Evolutionary conservation across 2,797 vertebrate genomes (phyloP).

Genomic region (Australoheros facetus): DNA sequence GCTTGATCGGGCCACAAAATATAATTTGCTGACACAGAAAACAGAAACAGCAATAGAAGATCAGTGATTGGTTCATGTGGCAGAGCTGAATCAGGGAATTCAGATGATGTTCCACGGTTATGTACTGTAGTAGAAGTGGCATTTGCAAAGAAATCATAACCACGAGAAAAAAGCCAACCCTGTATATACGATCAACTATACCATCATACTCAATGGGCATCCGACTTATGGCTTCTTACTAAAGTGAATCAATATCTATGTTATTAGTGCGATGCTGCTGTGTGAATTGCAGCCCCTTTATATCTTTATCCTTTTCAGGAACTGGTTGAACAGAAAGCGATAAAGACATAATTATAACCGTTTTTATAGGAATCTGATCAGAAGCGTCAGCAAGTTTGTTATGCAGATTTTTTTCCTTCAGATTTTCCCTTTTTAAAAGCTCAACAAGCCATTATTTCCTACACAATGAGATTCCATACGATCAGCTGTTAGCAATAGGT

Average conservation of each 20-base stretch:
- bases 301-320: neutral
- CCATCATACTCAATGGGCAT: constrained; percentile 17
- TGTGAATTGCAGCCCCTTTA: neutral
- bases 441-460: neutral
- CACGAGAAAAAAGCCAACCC: constrained; percentile 30
- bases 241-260: neutral
- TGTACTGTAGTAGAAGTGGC: constrained; percentile 33
- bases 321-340: constrained; percentile 1
- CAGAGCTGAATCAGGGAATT: constrained; percentile 62
- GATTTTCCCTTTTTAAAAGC: accelerated
- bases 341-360: neutral
- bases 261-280: neutral
- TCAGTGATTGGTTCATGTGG: constrained; percentile 51
- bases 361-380: neutral
- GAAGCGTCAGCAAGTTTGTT: neutral
- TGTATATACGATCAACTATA: constrained; percentile 14
- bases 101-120: constrained; percentile 46
- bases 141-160: constrained; percentile 62
- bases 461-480: neutral
- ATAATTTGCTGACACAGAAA: constrained; percentile 63
- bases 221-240: constrained; percentile 2
- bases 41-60: constrained; percentile 45
- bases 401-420: neutral
- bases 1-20: constrained; percentile 46
- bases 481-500: neutral